Conservation (phyloP, 2,797 vertebrate species). For the Natrix natrix region DNA sequence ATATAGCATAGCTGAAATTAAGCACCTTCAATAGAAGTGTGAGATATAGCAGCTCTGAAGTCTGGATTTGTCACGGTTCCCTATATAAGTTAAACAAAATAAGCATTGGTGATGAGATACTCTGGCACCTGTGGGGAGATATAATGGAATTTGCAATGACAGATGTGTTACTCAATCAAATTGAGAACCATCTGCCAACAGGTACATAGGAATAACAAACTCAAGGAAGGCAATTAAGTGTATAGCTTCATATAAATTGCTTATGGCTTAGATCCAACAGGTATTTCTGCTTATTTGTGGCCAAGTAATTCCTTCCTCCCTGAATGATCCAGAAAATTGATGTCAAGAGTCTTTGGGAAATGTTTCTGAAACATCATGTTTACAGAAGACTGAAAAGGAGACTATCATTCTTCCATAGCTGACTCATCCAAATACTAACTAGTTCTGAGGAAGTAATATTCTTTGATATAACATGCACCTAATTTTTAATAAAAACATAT, state of each 20-base stretch:
- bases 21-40: background rate
- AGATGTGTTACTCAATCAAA: conserved; percentile 14
- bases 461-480: background rate
- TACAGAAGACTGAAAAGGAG: background rate
- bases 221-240: conserved; percentile 7
- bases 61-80: background rate
- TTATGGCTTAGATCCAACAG: background rate
- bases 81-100: background rate
- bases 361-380: background rate
- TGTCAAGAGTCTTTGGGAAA: background rate
- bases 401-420: background rate
- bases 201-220: background rate
- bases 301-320: background rate
- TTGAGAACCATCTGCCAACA: conserved; percentile 3
- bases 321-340: background rate
- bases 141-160: conserved; percentile 15
- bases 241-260: background rate
- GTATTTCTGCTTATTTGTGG: background rate
- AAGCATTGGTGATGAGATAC: background rate
- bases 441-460: background rate
- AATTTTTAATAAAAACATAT: background rate
- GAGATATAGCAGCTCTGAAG: background rate
- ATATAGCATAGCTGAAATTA: background rate
- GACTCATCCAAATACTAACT: background rate
- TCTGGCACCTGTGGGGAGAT: background rate